Evolutionary conservation across 2,797 vertebrate species (phyloP).

Genomic region (Pampus argenteus): DNA sequence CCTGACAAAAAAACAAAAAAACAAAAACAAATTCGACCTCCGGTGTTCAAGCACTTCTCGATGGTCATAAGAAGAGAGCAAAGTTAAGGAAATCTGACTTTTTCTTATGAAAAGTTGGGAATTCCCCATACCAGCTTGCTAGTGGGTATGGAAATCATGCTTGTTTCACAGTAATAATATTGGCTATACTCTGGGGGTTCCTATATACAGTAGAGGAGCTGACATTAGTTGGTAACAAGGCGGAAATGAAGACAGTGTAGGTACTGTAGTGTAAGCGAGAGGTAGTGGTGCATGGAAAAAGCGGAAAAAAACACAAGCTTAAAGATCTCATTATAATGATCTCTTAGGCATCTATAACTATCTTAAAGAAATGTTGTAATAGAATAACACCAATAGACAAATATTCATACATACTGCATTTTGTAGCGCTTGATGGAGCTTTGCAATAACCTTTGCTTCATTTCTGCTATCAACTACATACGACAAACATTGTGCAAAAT

Average conservation of each 20-base stretch:
- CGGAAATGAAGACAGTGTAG: constrained; percentile 34
- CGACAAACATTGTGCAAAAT: background rate
- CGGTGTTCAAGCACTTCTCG: constrained; percentile 18
- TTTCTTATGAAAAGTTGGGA: constrained; percentile 23
- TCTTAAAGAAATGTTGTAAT: constrained; percentile 11
- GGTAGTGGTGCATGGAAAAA: constrained; percentile 48
- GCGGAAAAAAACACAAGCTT: constrained; percentile 37
- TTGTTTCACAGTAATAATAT: constrained; percentile 41
- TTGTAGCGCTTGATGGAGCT: background rate
- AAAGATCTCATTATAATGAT: constrained; percentile 58
- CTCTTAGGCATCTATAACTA: constrained; percentile 17
- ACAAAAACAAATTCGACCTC: constrained; percentile 15
- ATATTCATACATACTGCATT: background rate
- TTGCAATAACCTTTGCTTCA: too few species aligned
- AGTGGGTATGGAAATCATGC: constrained; percentile 25
- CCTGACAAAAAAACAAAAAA: constrained; percentile 35
- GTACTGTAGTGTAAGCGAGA: constrained; percentile 15
- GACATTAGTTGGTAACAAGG: constrained; percentile 51
- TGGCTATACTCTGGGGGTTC: constrained; percentile 34
- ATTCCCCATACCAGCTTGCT: constrained; percentile 29
- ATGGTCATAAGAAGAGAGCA: constrained; percentile 34
- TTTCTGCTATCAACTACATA: too few species aligned
- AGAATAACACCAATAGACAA: background rate
- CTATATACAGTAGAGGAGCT: constrained; percentile 31
- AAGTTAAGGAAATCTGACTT: constrained; percentile 29